phyloP scores from a whole-genome alignment of 2,113 vertebrate genomes.

The Noturus placidus region DNA sequence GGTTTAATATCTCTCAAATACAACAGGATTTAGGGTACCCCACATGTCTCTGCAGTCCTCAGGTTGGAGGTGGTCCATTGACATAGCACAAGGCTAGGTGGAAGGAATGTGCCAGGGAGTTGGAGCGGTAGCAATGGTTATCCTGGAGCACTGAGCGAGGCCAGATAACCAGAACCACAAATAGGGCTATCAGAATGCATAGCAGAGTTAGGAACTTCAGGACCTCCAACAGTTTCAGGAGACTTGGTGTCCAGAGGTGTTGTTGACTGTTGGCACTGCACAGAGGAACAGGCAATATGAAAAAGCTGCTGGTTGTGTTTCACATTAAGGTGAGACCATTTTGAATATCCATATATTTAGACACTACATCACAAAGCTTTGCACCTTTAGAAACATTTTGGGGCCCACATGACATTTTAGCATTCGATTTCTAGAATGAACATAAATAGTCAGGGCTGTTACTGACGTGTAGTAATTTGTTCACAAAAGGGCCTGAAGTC shows the following conservation, averaged over 20 bases:
- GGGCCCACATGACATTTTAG: neutral
- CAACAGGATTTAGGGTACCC: neutral
- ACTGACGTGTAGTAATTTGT: neutral
- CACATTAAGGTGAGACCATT: neutral
- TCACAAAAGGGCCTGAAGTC: no score
- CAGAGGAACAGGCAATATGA: neutral
- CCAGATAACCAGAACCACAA: slow-evolving; percentile 60
- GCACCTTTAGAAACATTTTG: neutral
- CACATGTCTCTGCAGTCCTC: slow-evolving; percentile 42
- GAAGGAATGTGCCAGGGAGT: slow-evolving; percentile 57
- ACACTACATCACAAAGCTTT: neutral
- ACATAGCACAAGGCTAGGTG: slow-evolving; percentile 76
- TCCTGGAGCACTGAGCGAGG: slow-evolving; percentile 33
- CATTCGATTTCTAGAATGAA: neutral
- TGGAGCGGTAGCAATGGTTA: slow-evolving; percentile 60
- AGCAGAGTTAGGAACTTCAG: slow-evolving; percentile 49
- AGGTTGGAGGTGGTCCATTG: slow-evolving; percentile 80
- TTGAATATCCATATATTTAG: neutral
- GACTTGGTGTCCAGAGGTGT: neutral
- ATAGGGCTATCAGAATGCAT: slow-evolving; percentile 62
- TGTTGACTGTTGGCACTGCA: neutral
- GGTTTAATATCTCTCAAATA: neutral
- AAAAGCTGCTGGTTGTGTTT: neutral
- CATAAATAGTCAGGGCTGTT: neutral
- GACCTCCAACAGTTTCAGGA: slow-evolving; percentile 6